Conservation (phyloP, 2,113 vertebrate genomes). For the Mobula hypostoma region DNA sequence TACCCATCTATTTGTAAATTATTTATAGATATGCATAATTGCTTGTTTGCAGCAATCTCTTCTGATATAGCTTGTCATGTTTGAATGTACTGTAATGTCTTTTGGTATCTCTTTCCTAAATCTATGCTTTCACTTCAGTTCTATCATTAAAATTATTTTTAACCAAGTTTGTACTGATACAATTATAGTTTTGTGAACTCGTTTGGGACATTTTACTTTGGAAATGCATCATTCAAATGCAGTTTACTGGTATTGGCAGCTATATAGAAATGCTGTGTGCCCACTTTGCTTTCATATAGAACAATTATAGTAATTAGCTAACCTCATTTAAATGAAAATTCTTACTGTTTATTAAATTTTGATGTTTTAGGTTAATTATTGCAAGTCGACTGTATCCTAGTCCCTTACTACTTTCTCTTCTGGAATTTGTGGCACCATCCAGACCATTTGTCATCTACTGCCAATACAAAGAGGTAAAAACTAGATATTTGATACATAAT, state of each 20-base stretch:
- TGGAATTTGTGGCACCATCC: slow-evolving; percentile 85
- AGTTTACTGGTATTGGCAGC: neutral
- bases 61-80: too few species aligned
- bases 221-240: neutral
- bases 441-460: slow-evolving; percentile 90
- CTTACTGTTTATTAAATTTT: neutral
- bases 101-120: too few species aligned
- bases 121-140: neutral
- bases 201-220: neutral
- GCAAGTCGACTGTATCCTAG: slow-evolving; percentile 84
- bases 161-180: neutral
- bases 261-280: neutral
- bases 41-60: too few species aligned
- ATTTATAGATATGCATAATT: too few species aligned
- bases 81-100: too few species aligned
- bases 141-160: neutral
- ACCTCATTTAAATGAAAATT: slow-evolving; percentile 5
- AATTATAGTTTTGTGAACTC: neutral
- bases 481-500: neutral
- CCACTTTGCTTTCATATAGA: neutral
- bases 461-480: slow-evolving; percentile 88
- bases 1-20: too few species aligned
- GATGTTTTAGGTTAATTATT: slow-evolving; percentile 72
- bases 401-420: slow-evolving; percentile 68
- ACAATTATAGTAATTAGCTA: neutral